Conservation (phyloP, 2,797 vertebrate species). For the Oceanodroma leucorhoa region DNA sequence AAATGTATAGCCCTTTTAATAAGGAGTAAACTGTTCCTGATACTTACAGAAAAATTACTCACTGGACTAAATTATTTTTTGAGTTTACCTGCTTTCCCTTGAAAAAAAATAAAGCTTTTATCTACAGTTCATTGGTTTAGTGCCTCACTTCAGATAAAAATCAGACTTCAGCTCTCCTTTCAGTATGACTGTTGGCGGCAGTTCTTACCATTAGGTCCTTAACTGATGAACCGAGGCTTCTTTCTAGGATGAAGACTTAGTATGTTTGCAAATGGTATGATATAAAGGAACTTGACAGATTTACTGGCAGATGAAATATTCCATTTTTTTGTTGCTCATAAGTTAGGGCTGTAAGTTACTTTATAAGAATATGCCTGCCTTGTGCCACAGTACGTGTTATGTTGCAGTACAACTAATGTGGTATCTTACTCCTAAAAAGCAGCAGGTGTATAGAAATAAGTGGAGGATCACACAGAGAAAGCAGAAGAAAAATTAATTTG, state of each 20-base stretch:
- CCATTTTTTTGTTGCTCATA: background rate
- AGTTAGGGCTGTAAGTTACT: background rate
- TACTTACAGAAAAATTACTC: background rate
- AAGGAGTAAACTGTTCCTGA: background rate
- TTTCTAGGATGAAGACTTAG: background rate
- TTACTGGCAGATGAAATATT: background rate
- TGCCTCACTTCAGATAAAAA: background rate
- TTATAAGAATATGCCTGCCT: background rate
- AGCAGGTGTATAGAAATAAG: background rate
- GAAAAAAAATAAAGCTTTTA: constrained; percentile 18
- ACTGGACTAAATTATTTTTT: constrained; percentile 45
- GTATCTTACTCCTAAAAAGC: background rate
- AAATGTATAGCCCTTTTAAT: background rate
- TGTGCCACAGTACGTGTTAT: background rate
- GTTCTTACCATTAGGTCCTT: background rate
- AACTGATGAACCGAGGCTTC: background rate
- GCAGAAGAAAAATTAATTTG: background rate
- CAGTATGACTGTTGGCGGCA: background rate
- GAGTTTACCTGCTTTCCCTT: background rate
- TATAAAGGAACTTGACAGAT: background rate
- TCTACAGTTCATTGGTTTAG: background rate
- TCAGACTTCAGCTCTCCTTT: background rate
- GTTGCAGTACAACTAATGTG: background rate
- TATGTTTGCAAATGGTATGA: background rate
- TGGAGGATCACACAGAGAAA: background rate